Conservation (phyloP, 1,140 invertebrate species). For the Rhopalosiphum padi region DNA sequence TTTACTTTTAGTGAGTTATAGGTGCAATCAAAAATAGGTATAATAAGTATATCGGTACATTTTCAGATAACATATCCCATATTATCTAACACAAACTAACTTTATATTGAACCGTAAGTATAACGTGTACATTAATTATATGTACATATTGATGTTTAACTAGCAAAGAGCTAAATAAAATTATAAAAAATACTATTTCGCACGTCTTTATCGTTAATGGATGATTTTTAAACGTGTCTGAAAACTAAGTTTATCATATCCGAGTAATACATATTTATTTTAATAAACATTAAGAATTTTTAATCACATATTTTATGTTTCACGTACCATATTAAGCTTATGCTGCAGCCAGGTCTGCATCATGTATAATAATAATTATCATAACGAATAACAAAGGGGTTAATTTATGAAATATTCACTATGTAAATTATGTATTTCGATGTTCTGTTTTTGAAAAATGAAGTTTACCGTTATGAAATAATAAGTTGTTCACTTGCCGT, state of each 20-base stretch:
- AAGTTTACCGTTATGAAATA: not conserved
- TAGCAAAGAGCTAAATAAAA: not conserved
- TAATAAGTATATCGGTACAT: no score
- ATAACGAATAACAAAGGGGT: not conserved
- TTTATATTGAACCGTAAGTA: not conserved
- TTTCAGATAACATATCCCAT: not conserved
- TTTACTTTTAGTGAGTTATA: not conserved
- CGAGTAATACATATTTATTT: not conserved
- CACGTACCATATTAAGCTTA: not conserved
- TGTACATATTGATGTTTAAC: not conserved
- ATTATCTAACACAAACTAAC: not conserved
- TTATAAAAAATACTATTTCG: not conserved
- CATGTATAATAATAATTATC: not conserved
- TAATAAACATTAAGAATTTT: slow-evolving; percentile 10
- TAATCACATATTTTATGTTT: not conserved
- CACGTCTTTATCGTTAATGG: not conserved
- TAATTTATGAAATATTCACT: not conserved
- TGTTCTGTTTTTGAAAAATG: not conserved
- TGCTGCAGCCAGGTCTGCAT: not conserved
- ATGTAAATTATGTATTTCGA: not conserved
- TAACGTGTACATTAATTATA: not conserved
- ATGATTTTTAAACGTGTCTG: not conserved
- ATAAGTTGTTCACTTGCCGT: not conserved
- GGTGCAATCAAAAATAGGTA: not conserved
- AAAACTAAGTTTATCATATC: not conserved